These are phyloP conservation scores for Chelonus insularis DNA, from an alignment of 1,140 invertebrate species.

Conservation along the genomic window DNA sequence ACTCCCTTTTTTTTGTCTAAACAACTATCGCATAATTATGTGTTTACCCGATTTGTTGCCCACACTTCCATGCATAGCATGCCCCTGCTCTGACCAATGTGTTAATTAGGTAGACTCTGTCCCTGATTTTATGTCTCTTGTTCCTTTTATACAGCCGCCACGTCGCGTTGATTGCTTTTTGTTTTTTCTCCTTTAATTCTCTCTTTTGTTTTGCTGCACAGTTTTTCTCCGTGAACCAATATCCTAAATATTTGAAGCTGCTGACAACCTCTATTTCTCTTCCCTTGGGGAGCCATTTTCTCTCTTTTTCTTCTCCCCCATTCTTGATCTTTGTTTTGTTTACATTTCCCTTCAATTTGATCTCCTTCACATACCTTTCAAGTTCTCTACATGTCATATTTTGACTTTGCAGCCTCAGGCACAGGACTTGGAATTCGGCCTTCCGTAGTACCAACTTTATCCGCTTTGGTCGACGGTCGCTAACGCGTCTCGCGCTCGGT, in stretches of 20 bases:
- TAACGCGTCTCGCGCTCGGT: too few species aligned
- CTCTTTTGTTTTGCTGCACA: not conserved
- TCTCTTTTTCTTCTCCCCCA: not conserved
- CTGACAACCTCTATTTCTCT: slow-evolving; percentile 13
- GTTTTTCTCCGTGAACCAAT: not conserved
- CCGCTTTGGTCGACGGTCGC: too few species aligned
- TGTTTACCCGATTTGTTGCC: too few species aligned
- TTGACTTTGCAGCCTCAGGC: too few species aligned
- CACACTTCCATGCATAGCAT: slow-evolving; percentile 19
- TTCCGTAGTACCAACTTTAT: too few species aligned
- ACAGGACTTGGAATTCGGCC: too few species aligned
- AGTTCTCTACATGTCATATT: too few species aligned
- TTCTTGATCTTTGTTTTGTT: slow-evolving; percentile 7
- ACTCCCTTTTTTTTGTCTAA: too few species aligned
- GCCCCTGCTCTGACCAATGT: slow-evolving; percentile 4
- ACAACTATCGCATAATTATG: too few species aligned
- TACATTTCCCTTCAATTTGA: not conserved
- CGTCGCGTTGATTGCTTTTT: slow-evolving; percentile 19
- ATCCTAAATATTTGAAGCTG: not conserved
- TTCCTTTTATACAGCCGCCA: slow-evolving; percentile 3
- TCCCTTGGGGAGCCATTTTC: slow-evolving; percentile 11
- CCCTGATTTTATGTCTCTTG: not conserved
- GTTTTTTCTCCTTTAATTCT: slow-evolving; percentile 1
- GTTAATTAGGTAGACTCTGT: slow-evolving; percentile 15
- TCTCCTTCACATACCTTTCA: not conserved